Evolutionary conservation across 2,113 vertebrate genomes (phyloP), one percentile per base, ranked within the genome.

Genomic region (Scomber japonicus): DNA sequence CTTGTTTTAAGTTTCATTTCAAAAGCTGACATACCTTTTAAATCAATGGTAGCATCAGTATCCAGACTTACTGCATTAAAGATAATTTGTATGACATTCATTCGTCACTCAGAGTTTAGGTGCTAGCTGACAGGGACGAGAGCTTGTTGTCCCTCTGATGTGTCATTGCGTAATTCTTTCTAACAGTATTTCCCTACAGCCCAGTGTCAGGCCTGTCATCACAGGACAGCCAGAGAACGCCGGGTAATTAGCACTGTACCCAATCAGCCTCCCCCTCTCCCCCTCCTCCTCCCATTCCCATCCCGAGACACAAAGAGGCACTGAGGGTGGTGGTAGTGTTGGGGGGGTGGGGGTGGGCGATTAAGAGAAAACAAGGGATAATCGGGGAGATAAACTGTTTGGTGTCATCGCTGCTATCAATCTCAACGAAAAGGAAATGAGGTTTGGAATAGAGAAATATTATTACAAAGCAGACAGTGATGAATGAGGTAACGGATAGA

Each of bases 401-500:
- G 94, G 93, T 95, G 95, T 95, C 95, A 93, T 93, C 92, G 50
- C 91, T 87, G 93, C 94, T 94, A 96, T 96, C 94, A 95, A 96
- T 96, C 95, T 96, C 95, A 92, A 93, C 91, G 81, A 94, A 93
- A 86, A 78, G 92, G 86, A 95, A 95, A 96, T 94, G 92, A 95
- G 95, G 91, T 95, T 95, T 95, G 87, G 93, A 92, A 93, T 92
- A 92, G 91, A 94, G 93, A 95, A 96, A 96, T 95, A 94, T 93
- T 95, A 96, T 96, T 96, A 95, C 91, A 94, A 96, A 95, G 88
- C 92, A 95, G 95, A 95, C 95, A 95, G 94, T 96, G 95, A 96
- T 94, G 91, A 94, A 96, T 65, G 95, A 94, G 92, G 75, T 71
- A 81, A 79, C 65, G 55, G 81, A 89, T 85, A 71, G 78, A 87